Evolutionary conservation across 2,888 invertebrate genomes (phyloP), one percentile per base, ranked within the genome.

Genomic region (Isotomurus palustris): DNA sequence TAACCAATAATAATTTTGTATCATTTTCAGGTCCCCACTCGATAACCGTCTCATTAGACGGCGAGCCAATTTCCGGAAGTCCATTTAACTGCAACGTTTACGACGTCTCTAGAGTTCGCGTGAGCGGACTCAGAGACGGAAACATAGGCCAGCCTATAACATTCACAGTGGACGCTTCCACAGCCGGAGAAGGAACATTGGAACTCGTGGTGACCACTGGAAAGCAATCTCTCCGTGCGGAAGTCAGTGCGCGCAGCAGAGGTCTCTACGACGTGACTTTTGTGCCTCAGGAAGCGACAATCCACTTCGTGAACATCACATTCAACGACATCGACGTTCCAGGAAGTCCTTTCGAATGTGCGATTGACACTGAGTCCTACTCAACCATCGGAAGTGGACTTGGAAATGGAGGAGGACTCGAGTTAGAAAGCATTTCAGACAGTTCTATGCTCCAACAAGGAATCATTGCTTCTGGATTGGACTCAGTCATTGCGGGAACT

Each of bases 31-130:
- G 43, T 22, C 43, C 43, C 10, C 43, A 43, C 19, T 12, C 43
- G 14, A 43, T 43, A 22, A 84, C 88, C 61, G 84, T 93, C 25
- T 81, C 88, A 24, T 83, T 90, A 49, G 89, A 88, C 54, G 88
- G 87, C 29, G 85, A 91, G 66, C 87, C 88, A 51, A 87, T 94
- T 2, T 86, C 86, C 58, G 93, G 93, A 1, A 92, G 92, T 21
- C 95, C 95, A 0, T 93, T 92, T 75, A 88, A 87, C 21, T 94
- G 94, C 76, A 92, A 94, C 74, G 91, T 93, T 35, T 95, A 93
- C 71, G 93, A 95, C 74, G 92, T 94, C 0, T 84, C 75, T 21
- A 76, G 77, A 69, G 79, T 82, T 24, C 75, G 75, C 68, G 77
- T 82, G 36, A 75, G 77, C 17, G 78, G 78, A 32, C 72, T 78